These are phyloP conservation scores for Myzus persicae DNA, from an alignment of 1,140 invertebrate genomes.

Conservation along the genomic window DNA sequence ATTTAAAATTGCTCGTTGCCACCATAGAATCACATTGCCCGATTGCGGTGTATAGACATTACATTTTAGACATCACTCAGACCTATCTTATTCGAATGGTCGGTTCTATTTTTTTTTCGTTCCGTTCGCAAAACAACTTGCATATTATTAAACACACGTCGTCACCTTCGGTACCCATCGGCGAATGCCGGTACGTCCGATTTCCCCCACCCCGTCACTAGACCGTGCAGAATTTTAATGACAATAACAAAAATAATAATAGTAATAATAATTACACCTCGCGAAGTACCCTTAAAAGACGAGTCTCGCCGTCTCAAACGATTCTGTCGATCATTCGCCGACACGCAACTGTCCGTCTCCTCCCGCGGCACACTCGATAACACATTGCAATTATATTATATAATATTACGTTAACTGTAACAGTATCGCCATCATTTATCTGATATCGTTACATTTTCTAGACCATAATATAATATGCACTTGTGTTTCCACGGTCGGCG, in stretches of 20 bases:
- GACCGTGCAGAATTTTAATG: neutral
- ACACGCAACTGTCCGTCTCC: neutral
- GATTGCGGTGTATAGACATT: too few relatives aligned
- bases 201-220: neutral
- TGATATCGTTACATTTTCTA: neutral
- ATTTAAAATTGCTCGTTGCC: too few relatives aligned
- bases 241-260: neutral
- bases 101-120: too few relatives aligned
- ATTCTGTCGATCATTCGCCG: neutral
- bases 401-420: neutral
- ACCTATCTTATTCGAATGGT: too few relatives aligned
- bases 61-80: too few relatives aligned
- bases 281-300: slow-evolving; percentile 40
- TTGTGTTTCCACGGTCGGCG: neutral
- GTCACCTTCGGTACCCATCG: neutral
- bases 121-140: too few relatives aligned
- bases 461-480: too few relatives aligned
- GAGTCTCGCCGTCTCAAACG: neutral
- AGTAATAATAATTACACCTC: neutral
- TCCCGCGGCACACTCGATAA: neutral
- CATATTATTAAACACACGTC: neutral
- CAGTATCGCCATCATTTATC: neutral
- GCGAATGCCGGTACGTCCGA: neutral
- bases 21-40: too few relatives aligned
- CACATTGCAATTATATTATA: neutral